Conservation (phyloP, 2,797 vertebrate genomes). For the Cynodonichthys magdalenae region DNA sequence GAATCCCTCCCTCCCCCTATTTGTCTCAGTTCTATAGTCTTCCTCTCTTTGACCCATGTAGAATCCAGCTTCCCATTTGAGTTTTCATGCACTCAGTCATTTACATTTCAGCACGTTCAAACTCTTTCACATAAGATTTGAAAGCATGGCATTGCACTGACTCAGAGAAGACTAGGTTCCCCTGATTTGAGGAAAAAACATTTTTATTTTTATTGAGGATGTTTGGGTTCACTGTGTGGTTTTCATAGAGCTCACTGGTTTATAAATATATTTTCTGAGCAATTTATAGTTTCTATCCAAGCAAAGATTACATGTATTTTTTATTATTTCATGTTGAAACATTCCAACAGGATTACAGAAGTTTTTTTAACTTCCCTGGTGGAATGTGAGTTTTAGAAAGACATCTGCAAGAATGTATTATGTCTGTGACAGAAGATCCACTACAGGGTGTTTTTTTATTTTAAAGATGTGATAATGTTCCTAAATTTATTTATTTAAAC, state of each 20-base stretch:
- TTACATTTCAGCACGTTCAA: slow-evolving; percentile 74
- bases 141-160: slow-evolving; percentile 73
- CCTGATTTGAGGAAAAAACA: slow-evolving; percentile 61
- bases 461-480: slow-evolving; percentile 4
- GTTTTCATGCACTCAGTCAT: slow-evolving; percentile 72
- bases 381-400: slow-evolving; percentile 20
- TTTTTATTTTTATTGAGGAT: slow-evolving; percentile 6
- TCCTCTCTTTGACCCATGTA: slow-evolving; percentile 80
- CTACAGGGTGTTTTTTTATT: too few species aligned
- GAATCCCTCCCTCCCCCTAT: slow-evolving; percentile 68
- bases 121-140: slow-evolving; percentile 70
- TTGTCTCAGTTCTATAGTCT: slow-evolving; percentile 74
- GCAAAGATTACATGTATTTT: too few species aligned
- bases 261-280: slow-evolving; percentile 26
- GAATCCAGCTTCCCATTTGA: slow-evolving; percentile 80
- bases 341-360: slow-evolving; percentile 25
- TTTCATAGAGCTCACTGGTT: slow-evolving; percentile 25
- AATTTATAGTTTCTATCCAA: slow-evolving; percentile 20
- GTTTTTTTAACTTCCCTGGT: slow-evolving; percentile 12
- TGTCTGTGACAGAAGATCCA: too few species aligned
- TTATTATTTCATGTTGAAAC: background rate
- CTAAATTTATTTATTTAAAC: too few species aligned
- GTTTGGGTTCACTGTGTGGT: slow-evolving; percentile 33
- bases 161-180: slow-evolving; percentile 57
- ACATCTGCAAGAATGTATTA: too few species aligned